Conservation (phyloP, 2,113 vertebrate species). For the Hydropotes inermis region DNA sequence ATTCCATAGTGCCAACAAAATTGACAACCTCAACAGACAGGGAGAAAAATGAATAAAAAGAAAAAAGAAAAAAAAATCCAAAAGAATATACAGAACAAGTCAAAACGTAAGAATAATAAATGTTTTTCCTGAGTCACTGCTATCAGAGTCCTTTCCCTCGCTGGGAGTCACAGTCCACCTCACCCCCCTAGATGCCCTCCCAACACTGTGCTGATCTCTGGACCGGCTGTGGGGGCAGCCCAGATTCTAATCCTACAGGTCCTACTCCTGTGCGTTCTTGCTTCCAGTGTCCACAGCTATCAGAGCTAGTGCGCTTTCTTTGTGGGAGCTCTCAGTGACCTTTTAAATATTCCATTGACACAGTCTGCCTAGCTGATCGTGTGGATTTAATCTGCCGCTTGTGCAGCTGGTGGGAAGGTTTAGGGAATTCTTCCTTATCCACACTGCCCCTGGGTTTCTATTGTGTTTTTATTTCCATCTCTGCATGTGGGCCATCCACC, state of each 20-base stretch:
- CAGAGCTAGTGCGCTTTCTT: accelerated
- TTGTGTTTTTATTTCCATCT: accelerated
- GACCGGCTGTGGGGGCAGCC: neutral
- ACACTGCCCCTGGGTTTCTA: neutral
- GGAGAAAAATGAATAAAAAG: neutral
- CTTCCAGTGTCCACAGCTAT: neutral
- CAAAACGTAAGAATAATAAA: neutral
- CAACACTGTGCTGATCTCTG: neutral
- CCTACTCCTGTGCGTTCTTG: neutral
- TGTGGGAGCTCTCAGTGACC: neutral
- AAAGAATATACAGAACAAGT: neutral
- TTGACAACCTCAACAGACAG: neutral
- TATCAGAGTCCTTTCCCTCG: accelerated
- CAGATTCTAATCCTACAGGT: neutral
- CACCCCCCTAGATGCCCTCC: neutral
- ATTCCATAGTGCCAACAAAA: neutral
- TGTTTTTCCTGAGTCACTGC: neutral
- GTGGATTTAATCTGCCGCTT: neutral
- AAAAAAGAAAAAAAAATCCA: neutral
- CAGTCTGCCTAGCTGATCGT: neutral
- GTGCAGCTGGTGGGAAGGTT: neutral
- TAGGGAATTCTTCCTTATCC: neutral
- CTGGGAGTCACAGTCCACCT: neutral
- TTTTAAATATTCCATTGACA: accelerated
- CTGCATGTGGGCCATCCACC: neutral